Base-by-base conservation (phyloP, 2,888 invertebrate genomes). In the Ophion costatus region DNA sequence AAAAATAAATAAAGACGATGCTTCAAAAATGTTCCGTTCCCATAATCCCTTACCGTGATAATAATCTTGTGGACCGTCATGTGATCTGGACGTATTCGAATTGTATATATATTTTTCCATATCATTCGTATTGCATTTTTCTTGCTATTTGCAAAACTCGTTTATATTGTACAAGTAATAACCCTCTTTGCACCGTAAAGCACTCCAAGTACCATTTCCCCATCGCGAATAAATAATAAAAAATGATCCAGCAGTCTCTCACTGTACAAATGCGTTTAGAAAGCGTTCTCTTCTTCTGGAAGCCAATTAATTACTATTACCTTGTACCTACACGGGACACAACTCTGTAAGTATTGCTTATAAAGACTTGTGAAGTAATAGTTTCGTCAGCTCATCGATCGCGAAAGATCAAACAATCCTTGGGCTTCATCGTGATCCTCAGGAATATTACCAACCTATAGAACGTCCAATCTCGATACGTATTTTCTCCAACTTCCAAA, bases 111-210 rank as follows among this genome's bases (percentile, higher is more conserved):
- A 29, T 64, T 81, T 14, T 73, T 57, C 33, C 56, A 4, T 63
- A 57, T 81, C 45, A 66, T 76, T 75, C 45, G 64, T 42, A 57
- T 74, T 69, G 33, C 79, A 45, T 74, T 75, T 57, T 59, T 73
- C 51, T 73, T 59, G 51, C 33, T 74, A 64, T 38, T 64, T 33
- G 6, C 64, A 17, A 71, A 42, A 59, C 59, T 20, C 17, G 33
- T 70, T 82, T 74, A 69, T 42, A 59, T 61, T 74, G 71, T 64
- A 56, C 59, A 76, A 76, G 14, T 77, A 80, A 80, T 84, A 84
- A 71, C 75, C 82, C 45, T 74, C 84, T 69, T 83, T 71, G 87
- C 85, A 87, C 85, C 87, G 70, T 85, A 83, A 85, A 85, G 85
- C 85, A 87, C 87, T 87, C 80, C 80, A 83, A 83, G 82, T 81